These are phyloP conservation scores for Geopemphigus sp. DNA, from an alignment of 1,140 invertebrate species.

Conservation along the genomic window DNA sequence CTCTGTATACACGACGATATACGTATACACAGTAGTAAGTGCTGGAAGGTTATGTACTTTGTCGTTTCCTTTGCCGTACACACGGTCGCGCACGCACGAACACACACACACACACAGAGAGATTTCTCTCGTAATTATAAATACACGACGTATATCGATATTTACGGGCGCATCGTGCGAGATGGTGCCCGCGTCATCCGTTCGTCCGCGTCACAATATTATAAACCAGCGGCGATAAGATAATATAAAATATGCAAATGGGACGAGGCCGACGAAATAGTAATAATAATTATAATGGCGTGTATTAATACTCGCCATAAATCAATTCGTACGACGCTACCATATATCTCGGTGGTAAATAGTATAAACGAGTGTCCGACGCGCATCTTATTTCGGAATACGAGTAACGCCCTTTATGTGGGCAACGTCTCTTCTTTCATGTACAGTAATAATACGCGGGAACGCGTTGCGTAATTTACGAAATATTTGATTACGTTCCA, in stretches of 20 bases:
- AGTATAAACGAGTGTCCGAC: neutral
- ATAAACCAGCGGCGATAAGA: neutral
- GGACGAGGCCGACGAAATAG: conserved; percentile 3
- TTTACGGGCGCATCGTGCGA: conserved; percentile 4
- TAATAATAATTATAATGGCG: neutral
- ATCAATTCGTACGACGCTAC: neutral
- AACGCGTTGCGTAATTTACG: neutral
- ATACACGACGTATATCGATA: too few species aligned
- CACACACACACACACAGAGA: too few species aligned
- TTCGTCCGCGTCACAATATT: neutral
- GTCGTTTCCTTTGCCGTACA: too few species aligned
- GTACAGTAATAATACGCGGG: too few species aligned
- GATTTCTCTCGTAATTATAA: too few species aligned
- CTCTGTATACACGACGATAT: neutral
- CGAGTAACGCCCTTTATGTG: too few species aligned
- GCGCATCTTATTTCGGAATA: neutral
- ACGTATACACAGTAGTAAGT: too few species aligned
- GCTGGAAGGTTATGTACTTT: too few species aligned
- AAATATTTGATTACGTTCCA: neutral
- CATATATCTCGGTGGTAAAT: neutral
- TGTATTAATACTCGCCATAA: neutral
- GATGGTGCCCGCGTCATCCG: too few species aligned
- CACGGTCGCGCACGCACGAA: too few species aligned
- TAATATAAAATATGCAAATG: neutral
- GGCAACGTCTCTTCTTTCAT: too few species aligned